Percentiles rank a stretch among this genome's conserved stretches.
Evolutionary conservation across 2,113 vertebrate genomes (phyloP).

Genomic region (Terrapene triunguis): DNA sequence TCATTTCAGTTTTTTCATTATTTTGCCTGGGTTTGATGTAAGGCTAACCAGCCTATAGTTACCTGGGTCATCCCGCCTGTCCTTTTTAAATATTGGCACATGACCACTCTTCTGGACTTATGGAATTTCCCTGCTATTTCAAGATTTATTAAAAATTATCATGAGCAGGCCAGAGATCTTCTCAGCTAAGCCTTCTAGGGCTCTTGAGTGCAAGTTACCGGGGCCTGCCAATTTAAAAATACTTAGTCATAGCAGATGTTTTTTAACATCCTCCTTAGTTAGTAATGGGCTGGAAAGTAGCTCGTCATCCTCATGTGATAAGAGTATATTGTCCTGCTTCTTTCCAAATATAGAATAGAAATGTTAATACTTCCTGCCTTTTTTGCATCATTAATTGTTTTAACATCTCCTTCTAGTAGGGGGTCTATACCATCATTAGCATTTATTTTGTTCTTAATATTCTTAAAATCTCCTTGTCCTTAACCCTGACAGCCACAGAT

Average conservation of each 20-base stretch:
- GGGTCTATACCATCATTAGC: not conserved
- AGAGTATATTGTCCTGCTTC: not conserved
- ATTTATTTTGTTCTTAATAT: not conserved
- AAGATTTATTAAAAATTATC: not conserved
- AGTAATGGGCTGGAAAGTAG: not conserved
- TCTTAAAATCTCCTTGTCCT: not conserved
- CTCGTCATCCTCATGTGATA: not conserved
- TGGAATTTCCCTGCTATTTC: not conserved
- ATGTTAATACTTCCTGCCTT: not conserved
- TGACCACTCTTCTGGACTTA: not conserved
- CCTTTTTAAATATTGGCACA: not conserved
- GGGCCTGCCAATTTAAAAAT: not conserved
- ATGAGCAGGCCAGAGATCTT: not conserved
- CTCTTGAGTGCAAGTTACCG: not conserved
- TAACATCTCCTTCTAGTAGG: not conserved
- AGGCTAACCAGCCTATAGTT: not conserved
- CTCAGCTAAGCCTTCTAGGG: not conserved
- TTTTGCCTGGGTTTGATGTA: not conserved
- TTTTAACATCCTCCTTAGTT: not conserved
- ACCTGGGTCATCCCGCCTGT: not conserved
- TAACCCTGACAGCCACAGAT: not conserved
- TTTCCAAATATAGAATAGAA: not conserved
- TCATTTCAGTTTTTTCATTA: accelerated
- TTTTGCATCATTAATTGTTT: not conserved
- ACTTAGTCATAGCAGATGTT: not conserved